phyloP scores from a whole-genome alignment of 1,140 invertebrate genomes.

The Caenorhabditis tropicalis region DNA sequence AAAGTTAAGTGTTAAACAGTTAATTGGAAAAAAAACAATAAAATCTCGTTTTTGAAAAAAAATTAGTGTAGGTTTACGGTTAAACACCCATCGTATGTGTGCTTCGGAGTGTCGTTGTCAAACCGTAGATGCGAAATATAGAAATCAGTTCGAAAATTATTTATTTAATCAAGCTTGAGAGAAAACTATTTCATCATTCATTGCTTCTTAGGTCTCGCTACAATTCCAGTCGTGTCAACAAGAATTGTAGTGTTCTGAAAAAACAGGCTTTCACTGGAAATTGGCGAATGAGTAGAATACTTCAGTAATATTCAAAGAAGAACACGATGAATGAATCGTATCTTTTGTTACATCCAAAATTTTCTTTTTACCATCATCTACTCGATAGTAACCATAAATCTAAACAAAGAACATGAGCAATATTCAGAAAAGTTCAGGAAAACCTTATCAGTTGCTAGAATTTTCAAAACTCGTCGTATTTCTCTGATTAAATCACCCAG shows the following conservation, averaged over 20 bases:
- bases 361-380: constrained; percentile 53
- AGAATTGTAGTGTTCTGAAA: constrained; percentile 17
- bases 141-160: not conserved
- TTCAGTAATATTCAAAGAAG: not conserved
- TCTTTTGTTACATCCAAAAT: constrained; percentile 10
- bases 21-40: too few relatives aligned
- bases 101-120: not conserved
- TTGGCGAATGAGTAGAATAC: not conserved
- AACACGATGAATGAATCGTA: not conserved
- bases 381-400: constrained; percentile 62
- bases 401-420: too few relatives aligned
- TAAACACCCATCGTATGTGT: not conserved
- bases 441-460: constrained; percentile 62
- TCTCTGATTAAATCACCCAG: constrained; percentile 60
- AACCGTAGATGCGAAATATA: not conserved
- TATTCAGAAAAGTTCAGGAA: not conserved
- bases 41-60: not conserved
- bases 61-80: constrained; percentile 2
- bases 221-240: constrained; percentile 3
- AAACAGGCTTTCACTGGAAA: too few relatives aligned
- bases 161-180: not conserved
- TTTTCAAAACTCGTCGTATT: constrained; percentile 56
- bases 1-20: too few relatives aligned
- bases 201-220: not conserved
- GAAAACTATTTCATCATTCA: not conserved